Conservation (phyloP, 2,113 vertebrate genomes). For the Xenopus tropicalis region UCB_Xtro_10.0 CM004450.2:146709001-146709500, state of each 20-base stretch:
- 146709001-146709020: constrained; percentile 91
- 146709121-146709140: constrained; percentile 98
- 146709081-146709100: constrained; percentile 95
- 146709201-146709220: constrained; percentile 93
- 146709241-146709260: constrained; percentile 98
- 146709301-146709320: constrained; percentile 98
- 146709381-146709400: constrained; percentile 93
- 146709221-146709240: constrained; percentile 95
- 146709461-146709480: constrained; percentile 97
- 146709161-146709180: constrained; percentile 98
- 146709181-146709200: constrained; percentile 98
- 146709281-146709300: constrained; percentile 94
- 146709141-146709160: constrained; percentile 97
- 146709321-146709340: constrained; percentile 98
- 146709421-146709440: constrained; percentile 97
- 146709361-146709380: constrained; percentile 97
- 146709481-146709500: constrained; percentile 95
- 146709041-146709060: constrained; percentile 96
- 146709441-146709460: constrained; percentile 97
- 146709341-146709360: constrained; percentile 99
- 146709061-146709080: constrained; percentile 99
- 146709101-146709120: constrained; percentile 94
- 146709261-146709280: constrained; percentile 94
- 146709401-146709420: constrained; percentile 93
- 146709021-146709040: constrained; percentile 90